Evolutionary conservation across 2,797 vertebrate species (phyloP), one percentile per base, ranked within the genome.

Genomic region (Thripadectes ignobilis): DNA sequence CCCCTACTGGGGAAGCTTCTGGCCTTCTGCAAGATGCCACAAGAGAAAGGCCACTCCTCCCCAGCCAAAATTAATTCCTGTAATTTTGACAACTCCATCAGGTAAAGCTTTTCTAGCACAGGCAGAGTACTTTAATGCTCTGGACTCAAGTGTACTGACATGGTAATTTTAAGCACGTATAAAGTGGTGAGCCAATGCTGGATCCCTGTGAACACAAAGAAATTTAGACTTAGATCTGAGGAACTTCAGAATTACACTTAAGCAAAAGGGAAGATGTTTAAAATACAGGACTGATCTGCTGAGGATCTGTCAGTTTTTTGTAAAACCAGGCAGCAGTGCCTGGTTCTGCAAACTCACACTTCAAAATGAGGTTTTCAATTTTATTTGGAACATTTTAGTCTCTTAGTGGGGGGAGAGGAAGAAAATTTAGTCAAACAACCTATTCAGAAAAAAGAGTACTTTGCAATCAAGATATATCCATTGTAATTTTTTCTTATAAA

Each of bases 261-360:
- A 36, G 27, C 75, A 72, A 96, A 92, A 85, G 14, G n/a, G 38
- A 95, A 81, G 54, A 68, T 71, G 54, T 73, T 78, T 76, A 90
- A 69, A 39, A 22, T 32, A 66, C 49, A 61, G 54, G 49, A 78
- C 5, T 54, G 38, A 67, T 82, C 59, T 69, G n/a, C 49, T 54
- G 5, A 89, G n/a, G 51, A 81, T 85, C 69, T 90, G 67, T 38
- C 69, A n/a, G 43, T 68, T 72, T 65, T 14, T 36, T 71, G 73
- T 49, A 78, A 65, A 81, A 49, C 12, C 78, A 74, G 39, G 36
- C 32, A 75, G 68, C n/a, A 52, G 18, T 39, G 20, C 43, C 41
- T 76, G 41, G 63, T 63, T 61, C n/a, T 86, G 59, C 22, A 93
- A 88, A 92, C 45, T 17, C 59, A 57, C 67, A 38, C 22, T 91